Conservation (phyloP, 2,888 invertebrate genomes). For the Mamestra brassicae region DNA sequence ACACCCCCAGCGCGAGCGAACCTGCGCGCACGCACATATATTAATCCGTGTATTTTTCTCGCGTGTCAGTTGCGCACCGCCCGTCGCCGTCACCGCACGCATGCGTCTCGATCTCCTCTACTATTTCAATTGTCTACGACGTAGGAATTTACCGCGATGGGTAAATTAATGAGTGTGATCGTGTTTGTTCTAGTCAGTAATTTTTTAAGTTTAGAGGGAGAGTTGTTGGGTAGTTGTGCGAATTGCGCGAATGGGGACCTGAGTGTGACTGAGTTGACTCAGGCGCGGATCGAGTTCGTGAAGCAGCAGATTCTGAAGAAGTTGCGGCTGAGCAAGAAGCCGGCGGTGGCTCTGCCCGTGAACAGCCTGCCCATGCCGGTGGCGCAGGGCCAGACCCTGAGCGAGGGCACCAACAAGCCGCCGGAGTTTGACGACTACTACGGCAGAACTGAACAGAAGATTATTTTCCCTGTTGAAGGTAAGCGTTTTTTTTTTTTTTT, state of each 20-base stretch:
- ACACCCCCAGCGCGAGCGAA: constrained; percentile 59
- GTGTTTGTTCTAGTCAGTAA: constrained; percentile 82
- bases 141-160: constrained; percentile 78
- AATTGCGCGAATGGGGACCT: constrained; percentile 87
- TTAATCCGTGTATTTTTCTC: constrained; percentile 62
- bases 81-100: constrained; percentile 74
- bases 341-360: constrained; percentile 91
- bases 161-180: constrained; percentile 73
- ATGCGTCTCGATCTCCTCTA: constrained; percentile 83
- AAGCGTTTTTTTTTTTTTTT: no score
- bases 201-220: constrained; percentile 78
- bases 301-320: constrained; percentile 96
- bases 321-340: constrained; percentile 94
- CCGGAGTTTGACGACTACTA: constrained; percentile 94
- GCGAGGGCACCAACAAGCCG: constrained; percentile 90
- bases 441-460: constrained; percentile 95
- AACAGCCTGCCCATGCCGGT: constrained; percentile 94
- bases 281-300: constrained; percentile 94
- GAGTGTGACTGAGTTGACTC: constrained; percentile 91
- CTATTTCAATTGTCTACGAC: constrained; percentile 83
- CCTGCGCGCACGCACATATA: constrained; percentile 61
- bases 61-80: constrained; percentile 76
- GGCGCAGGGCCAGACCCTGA: constrained; percentile 93
- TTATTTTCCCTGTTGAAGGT: constrained; percentile 96
- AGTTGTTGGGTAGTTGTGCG: constrained; percentile 81